phyloP scores from a whole-genome alignment of 2,113 vertebrate genomes.

The Nanorana parkeri region DNA sequence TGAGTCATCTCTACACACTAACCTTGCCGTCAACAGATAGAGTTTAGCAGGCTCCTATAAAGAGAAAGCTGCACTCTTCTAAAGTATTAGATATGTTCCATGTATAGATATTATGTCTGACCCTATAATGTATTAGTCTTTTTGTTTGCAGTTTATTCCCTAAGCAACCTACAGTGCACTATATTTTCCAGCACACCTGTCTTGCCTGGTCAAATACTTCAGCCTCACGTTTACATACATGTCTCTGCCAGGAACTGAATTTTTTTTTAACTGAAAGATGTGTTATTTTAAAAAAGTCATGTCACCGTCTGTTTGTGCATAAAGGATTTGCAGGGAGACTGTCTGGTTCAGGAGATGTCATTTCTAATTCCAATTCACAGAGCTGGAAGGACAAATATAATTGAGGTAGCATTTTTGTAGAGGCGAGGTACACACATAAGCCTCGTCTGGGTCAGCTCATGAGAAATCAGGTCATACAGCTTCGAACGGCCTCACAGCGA shows the following conservation, averaged over 20 bases:
- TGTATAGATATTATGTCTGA: too few species aligned
- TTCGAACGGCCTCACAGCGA: constrained; percentile 17
- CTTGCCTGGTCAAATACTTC: too few species aligned
- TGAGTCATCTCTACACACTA: too few species aligned
- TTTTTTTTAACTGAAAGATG: not conserved
- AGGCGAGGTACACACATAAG: constrained; percentile 27
- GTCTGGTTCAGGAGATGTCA: not conserved
- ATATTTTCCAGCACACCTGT: too few species aligned
- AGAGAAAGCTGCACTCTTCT: too few species aligned
- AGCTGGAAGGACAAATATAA: constrained; percentile 38
- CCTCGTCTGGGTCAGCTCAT: constrained; percentile 34
- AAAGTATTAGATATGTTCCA: too few species aligned
- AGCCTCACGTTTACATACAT: too few species aligned
- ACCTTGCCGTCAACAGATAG: too few species aligned
- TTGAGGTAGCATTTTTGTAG: constrained; percentile 19
- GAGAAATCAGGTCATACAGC: constrained; percentile 33
- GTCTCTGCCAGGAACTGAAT: not conserved
- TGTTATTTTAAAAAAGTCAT: not conserved
- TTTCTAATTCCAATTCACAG: not conserved
- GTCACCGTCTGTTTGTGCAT: not conserved
- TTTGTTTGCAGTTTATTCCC: too few species aligned
- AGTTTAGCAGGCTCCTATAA: too few species aligned
- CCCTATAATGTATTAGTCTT: too few species aligned
- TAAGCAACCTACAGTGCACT: too few species aligned
- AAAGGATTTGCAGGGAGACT: not conserved